Base-by-base conservation (phyloP, 2,113 vertebrate species). In the Sylvicapra grimmia region DNA sequence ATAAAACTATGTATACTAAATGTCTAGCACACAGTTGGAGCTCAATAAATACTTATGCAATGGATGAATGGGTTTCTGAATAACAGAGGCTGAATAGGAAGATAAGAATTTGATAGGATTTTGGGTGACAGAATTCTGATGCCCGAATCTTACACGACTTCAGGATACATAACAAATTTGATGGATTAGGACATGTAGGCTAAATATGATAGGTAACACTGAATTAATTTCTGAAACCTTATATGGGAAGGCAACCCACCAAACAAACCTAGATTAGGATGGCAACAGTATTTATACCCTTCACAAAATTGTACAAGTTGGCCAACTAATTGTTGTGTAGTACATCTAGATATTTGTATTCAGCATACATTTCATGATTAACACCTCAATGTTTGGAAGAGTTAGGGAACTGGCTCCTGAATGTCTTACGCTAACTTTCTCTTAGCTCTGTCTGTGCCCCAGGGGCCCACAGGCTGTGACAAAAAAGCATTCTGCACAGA, bases 401-500 rank as follows among this genome's bases (percentile, higher is more conserved):
- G 96, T 36, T 44, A 97, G 95, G 44, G 16, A 95, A 95, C 31
- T 85, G n/a, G 68, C 86, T 88, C 93, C 97, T 84, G 18, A 65
- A 97, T 98, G 90, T 94, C 84, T 97, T 96, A 58, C 29, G 80
- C 72, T 97, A 97, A 96, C 95, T 97, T 97, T 96, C 94, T 97
- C 47, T 96, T 95, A 97, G 93, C 80, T 96, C 56, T 79, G n/a
- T 58, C 82, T 85, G 85, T 96, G 98, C 98, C 92, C 96, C 85
- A 97, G 93, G 88, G 97, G 97, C 97, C 97, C 94, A 94, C 98
- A 98, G 54, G 11, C 98, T 98, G 98, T 98, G 98, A 98, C 94
- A 86, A 95, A 95, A 75, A 97, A 98, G 97, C 98, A 98, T 98
- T 97, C 98, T 98, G 98, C 96, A 61, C 72, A 97, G 98, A 98